Base-by-base conservation (phyloP, 2,888 invertebrate genomes). In the Arctia plantaginis region DNA sequence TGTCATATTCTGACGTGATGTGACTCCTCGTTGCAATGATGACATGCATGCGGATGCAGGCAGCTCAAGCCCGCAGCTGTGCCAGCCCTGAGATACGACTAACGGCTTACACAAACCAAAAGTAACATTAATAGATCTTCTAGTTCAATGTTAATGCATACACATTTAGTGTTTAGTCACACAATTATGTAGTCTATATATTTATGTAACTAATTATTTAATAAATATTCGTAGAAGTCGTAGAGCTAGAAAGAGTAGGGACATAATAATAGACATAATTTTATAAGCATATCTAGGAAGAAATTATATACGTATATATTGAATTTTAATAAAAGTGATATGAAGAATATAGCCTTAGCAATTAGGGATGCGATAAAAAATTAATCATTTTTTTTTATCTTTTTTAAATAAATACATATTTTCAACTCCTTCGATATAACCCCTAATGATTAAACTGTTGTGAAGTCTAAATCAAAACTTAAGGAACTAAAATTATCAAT, bases 91-190 rank as follows among this genome's bases (percentile, higher is more conserved):
- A 89, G 85, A 85, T 85, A 86, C 79, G 80, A 85, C 87, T 80
- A 78, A 77, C 82, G 79, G 77, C 87, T 84, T 86, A 85, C 86
- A 84, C 83, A 77, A 78, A 80, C 80, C 83, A 84, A 85, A 87
- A 87, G 82, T 86, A 83, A 85, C 82, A 79, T 85, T 86, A 83
- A 90, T 91, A 86, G 84, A 88, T 91, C 87, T 87, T 86, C 77
- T 72, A 81, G 73, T 82, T 85, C 91, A 91, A 90, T 91, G 90
- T 90, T 90, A 88, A 82, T 83, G 83, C 75, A 51, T 78, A 86
- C 82, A 77, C 74, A 80, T 79, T 81, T 82, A 77, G 59, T 76
- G 51, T 76, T 80, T 84, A 84, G 80, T 79, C 81, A 82, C 73
- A 70, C 51, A 74, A 3, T 2, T 69, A 59, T 39, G 20, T 47